A percentile compares a stretch with the other conserved stretches of the same genome.
Evolutionary conservation across 2,113 vertebrate species (phyloP).

Genomic region (Megalops atlanticus): DNA sequence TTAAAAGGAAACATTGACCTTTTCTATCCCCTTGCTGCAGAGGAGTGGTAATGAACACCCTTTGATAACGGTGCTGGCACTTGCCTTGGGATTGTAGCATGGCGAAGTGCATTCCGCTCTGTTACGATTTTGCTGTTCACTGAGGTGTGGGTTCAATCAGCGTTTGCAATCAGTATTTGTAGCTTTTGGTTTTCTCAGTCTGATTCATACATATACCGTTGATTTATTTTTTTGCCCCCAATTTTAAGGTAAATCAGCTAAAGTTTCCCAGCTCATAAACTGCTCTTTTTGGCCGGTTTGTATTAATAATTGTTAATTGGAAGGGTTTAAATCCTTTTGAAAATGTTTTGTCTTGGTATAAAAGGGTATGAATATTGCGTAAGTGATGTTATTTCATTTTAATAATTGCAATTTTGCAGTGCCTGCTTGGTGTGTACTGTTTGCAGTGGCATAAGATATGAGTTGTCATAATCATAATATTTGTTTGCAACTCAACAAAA

Average conservation of each 20-base stretch:
- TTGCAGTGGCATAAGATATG: not conserved
- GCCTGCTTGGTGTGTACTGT: not conserved
- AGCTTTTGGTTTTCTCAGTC: not conserved
- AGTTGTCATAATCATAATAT: not conserved
- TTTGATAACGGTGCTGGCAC: not conserved
- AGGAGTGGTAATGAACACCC: not conserved
- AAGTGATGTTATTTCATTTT: not conserved
- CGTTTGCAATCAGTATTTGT: no score
- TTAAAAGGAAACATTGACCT: conserved; percentile 5
- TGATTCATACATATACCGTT: not conserved
- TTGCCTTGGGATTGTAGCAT: not conserved
- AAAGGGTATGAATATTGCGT: no score
- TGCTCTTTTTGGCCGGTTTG: no score
- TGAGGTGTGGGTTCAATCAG: no score
- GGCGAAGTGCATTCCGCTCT: not conserved
- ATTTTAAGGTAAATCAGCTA: no score
- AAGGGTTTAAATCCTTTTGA: no score
- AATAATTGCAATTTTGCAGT: not conserved
- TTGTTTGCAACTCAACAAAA: not conserved
- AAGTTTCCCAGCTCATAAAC: no score
- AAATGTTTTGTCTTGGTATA: no score
- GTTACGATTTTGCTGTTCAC: no score
- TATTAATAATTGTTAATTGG: no score
- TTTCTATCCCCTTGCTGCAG: not conserved
- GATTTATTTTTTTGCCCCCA: not conserved